These are phyloP conservation scores for Mungos mungo DNA, from an alignment of 2,113 vertebrate genomes.

Conservation along the genomic window DNA sequence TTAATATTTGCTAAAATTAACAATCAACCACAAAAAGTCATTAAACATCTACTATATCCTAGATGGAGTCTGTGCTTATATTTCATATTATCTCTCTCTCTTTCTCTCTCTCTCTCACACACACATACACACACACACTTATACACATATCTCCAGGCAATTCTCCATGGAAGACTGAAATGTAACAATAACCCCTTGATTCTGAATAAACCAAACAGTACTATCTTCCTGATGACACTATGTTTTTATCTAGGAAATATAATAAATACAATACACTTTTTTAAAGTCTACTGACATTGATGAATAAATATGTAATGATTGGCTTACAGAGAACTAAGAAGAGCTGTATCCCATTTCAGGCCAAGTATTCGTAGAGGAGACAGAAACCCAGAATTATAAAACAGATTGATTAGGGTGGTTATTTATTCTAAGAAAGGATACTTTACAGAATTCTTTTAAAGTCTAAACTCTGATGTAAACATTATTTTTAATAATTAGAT, in stretches of 20 bases:
- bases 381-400: slow-evolving; percentile 6
- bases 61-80: neutral
- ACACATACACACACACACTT: neutral
- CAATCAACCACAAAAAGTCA: neutral
- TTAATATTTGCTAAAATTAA: neutral
- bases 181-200: neutral
- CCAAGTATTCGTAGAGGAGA: neutral
- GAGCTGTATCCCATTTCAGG: neutral
- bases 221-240: neutral
- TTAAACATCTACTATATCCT: neutral
- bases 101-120: no score
- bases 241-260: neutral
- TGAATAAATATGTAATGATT: slow-evolving; percentile 9
- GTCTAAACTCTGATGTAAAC: slow-evolving; percentile 9
- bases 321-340: neutral
- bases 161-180: neutral
- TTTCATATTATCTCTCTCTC: neutral
- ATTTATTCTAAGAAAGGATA: neutral
- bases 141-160: neutral
- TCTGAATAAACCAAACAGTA: neutral
- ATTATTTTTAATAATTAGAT: neutral
- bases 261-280: neutral
- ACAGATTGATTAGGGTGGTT: neutral
- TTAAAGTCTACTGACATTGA: neutral
- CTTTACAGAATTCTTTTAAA: neutral